These are phyloP conservation scores for Brachyhypopomus gauderio DNA, from an alignment of 2,113 vertebrate species.

Conservation along the genomic window DNA sequence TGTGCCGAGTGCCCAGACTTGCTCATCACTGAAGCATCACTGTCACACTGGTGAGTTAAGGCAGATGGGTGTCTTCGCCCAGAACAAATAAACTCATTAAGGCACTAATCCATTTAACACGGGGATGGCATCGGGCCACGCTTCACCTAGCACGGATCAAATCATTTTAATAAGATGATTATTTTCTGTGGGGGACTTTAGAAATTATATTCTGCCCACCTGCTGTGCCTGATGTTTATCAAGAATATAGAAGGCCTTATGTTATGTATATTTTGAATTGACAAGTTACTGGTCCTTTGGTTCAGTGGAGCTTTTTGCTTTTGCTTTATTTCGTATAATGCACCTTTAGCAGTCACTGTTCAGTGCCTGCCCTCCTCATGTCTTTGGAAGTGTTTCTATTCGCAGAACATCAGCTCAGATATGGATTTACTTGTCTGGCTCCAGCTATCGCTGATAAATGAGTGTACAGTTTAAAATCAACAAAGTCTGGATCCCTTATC, in stretches of 20 bases:
- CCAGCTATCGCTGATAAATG: conserved; percentile 2
- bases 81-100: conserved; percentile 73
- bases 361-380: background rate
- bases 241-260: conserved; percentile 57
- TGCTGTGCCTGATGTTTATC: conserved; percentile 50
- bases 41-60: conserved; percentile 47
- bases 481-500: conserved; percentile 10
- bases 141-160: conserved; percentile 57
- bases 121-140: conserved; percentile 46
- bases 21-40: conserved; percentile 19
- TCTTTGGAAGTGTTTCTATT: conserved; percentile 32
- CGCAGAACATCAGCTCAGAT: conserved; percentile 44
- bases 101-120: conserved; percentile 65
- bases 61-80: conserved; percentile 58
- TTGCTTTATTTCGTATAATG: background rate
- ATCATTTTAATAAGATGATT: conserved; percentile 73
- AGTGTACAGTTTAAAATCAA: conserved; percentile 17
- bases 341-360: conserved; percentile 15
- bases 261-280: background rate
- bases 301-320: background rate
- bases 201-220: conserved; percentile 68
- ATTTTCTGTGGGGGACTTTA: conserved; percentile 65
- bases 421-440: conserved; percentile 13
- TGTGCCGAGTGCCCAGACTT: conserved; percentile 5
- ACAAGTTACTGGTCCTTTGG: background rate